A percentile compares a stretch with the other conserved stretches of the same genome.
Conservation (phyloP, 1,140 invertebrate genomes). For the Cydia pomonella region DNA sequence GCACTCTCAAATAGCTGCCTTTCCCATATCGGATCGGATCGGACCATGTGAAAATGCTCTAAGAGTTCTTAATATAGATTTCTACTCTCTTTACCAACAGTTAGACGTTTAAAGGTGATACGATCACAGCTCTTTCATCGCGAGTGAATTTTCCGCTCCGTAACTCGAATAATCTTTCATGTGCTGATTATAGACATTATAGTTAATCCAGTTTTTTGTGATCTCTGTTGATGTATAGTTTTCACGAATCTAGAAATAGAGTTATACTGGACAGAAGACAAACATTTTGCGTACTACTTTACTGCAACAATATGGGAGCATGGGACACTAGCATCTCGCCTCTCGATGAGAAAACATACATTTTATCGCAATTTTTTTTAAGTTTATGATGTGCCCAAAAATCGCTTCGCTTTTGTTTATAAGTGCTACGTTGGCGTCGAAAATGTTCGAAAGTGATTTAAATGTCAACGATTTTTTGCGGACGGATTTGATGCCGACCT, state of each 20-base stretch:
- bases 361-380: neutral
- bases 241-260: neutral
- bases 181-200: constrained; percentile 30
- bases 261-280: neutral
- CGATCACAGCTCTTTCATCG: constrained; percentile 11
- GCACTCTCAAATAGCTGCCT: no score
- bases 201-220: constrained; percentile 18
- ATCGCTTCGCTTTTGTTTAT: neutral
- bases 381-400: neutral
- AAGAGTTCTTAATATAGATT: neutral
- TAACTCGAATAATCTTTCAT: constrained; percentile 54
- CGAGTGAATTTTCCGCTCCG: constrained; percentile 70
- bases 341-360: neutral
- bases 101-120: constrained; percentile 15
- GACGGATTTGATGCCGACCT: constrained; percentile 83
- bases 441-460: constrained; percentile 65
- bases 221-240: constrained; percentile 17
- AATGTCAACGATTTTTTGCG: constrained; percentile 84
- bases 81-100: constrained; percentile 19
- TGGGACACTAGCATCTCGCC: neutral
- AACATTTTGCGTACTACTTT: neutral
- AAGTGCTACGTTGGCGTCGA: neutral
- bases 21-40: no score
- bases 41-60: no score
- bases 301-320: neutral